Evolutionary conservation across 1,140 invertebrate genomes (phyloP).

Genomic region (Fragariocoptes setiger): DNA sequence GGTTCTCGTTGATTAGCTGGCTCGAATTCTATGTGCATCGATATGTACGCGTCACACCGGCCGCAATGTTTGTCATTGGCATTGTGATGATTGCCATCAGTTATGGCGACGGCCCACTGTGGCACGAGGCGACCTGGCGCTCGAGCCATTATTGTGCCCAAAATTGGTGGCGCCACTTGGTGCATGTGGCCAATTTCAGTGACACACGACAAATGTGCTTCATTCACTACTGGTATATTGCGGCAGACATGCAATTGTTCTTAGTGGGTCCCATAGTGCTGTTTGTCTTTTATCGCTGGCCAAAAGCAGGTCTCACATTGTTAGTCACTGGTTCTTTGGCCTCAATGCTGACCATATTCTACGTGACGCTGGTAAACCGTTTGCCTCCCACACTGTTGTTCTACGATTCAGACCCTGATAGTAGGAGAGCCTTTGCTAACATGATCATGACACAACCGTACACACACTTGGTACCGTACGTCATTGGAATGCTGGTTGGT

Average conservation of each 20-base stretch:
- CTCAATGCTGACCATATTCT: background rate
- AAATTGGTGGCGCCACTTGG: constrained; percentile 49
- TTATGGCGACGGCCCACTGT: constrained; percentile 2
- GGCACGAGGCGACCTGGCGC: constrained; percentile 1
- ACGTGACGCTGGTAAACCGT: background rate
- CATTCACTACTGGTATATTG: constrained; percentile 8
- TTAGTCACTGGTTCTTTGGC: background rate
- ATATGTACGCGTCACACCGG: background rate
- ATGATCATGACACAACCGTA: constrained; percentile 2
- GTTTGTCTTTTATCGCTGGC: background rate
- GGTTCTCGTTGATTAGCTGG: background rate
- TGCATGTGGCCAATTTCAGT: constrained; percentile 55
- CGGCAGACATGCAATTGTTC: constrained; percentile 8
- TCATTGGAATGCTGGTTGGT: constrained; percentile 4
- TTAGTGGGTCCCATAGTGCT: constrained; percentile 1
- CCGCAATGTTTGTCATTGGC: constrained; percentile 2
- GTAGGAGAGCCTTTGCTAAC: constrained; percentile 1
- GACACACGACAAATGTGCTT: constrained; percentile 20
- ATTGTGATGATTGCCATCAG: background rate
- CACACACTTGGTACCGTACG: constrained; percentile 2
- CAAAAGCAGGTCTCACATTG: background rate
- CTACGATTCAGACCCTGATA: constrained; percentile 1
- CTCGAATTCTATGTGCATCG: background rate
- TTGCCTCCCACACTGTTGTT: constrained; percentile 4
- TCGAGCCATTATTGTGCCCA: constrained; percentile 21